Base-by-base conservation (phyloP, 2,888 invertebrate species). In the Chrysomela aeneicollis region DNA sequence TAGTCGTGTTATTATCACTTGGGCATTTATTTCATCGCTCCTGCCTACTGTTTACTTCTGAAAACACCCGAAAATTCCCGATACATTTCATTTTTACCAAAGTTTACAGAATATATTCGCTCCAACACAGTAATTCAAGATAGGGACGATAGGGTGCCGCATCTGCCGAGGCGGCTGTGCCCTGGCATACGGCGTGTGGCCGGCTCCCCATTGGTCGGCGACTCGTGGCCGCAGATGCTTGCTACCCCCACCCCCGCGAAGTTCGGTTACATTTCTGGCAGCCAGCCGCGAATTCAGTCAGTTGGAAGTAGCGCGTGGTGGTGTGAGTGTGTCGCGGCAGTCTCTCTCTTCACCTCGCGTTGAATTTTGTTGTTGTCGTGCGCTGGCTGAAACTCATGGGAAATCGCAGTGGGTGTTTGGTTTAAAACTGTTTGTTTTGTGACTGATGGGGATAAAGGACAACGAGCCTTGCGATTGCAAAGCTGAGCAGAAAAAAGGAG, bases 181-280 rank as follows among this genome's bases (percentile, higher is more conserved):
- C 84, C 74, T 85, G 85, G 76, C 87, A 87, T 78, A 87, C 86
- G 75, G 85, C 83, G 72, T 85, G 86, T 83, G 87, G 83, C 72
- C 84, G 82, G 79, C 80, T 82, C 82, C 85, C 81, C 75, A 88
- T 86, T 84, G 87, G 88, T 82, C 85, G 82, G 77, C 83, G 87
- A 82, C 85, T 86, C 82, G 86, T 82, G 82, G 77, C 82, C 70
- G 79, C 83, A 83, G 80, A 81, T 83, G 82, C 75, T 76, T 62
- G 74, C 71, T 71, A 77, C 71, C 67, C 74, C 65, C 66, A 70
- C 69, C 59, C 64, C 64, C 64, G 37, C 63, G 61, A 53, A 53
- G 68, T 71, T 67, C 72, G 67, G 71, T 67, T 74, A 73, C 74
- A 76, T 76, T 77, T 78, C 67, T 74, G 75, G 73, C 71, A 69